These are phyloP conservation scores for Neolamprologus toae DNA, from an alignment of 2,113 vertebrate species.

Conservation along the genomic window DNA sequence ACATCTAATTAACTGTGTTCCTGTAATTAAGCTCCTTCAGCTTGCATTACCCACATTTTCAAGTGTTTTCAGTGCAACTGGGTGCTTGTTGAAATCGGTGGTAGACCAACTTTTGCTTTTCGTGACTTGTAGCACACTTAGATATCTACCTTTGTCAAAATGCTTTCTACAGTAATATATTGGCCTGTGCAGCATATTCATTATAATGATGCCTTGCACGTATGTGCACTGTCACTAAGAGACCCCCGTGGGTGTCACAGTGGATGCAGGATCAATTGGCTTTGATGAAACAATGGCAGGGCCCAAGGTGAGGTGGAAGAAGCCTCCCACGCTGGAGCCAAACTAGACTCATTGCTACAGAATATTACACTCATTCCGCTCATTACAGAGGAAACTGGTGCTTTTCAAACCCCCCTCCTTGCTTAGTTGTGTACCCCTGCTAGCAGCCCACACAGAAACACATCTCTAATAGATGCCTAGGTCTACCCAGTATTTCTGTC, in stretches of 20 bases:
- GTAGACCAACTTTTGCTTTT: not conserved
- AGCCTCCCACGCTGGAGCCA: conserved; percentile 25
- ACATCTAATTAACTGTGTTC: not conserved
- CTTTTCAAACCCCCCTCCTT: not conserved
- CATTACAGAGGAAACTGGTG: conserved; percentile 36
- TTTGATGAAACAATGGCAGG: conserved; percentile 43
- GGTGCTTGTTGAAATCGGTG: not conserved
- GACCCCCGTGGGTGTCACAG: conserved; percentile 11
- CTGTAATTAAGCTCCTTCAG: not conserved
- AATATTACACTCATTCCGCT: conserved; percentile 46
- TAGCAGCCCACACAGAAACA: not conserved
- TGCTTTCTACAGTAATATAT: not conserved
- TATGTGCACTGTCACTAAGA: conserved; percentile 21
- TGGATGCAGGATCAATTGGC: conserved; percentile 34
- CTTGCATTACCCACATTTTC: not conserved
- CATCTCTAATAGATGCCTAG: conserved; percentile 31
- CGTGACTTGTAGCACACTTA: not conserved
- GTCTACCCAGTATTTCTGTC: conserved; percentile 34
- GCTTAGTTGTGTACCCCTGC: not conserved
- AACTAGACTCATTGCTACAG: not conserved
- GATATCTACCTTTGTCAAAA: not conserved
- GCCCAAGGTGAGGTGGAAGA: conserved; percentile 30
- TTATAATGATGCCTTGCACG: conserved; percentile 24
- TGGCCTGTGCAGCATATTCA: conserved; percentile 12
- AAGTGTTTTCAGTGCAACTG: not conserved